phyloP scores from a whole-genome alignment of 2,888 invertebrate species.

The Nematopogon swammerdamellus region DNA sequence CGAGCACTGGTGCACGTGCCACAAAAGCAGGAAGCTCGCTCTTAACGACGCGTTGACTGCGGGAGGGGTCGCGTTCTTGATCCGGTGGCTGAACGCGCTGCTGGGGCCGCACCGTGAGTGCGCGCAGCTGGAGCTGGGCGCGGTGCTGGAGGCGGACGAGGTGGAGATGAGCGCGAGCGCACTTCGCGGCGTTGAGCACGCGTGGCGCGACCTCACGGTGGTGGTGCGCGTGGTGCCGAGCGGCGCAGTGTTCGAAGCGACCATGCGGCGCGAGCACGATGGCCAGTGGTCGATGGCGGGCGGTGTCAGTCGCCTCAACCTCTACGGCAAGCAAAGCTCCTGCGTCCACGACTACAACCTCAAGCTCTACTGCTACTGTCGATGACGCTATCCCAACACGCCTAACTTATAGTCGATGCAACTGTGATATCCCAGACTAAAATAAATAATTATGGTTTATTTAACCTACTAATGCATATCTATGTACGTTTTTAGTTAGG shows the following conservation, averaged over 20 bases:
- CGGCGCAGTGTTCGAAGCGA: conserved; percentile 74
- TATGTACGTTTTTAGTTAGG: no score
- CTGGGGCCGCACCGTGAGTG: conserved; percentile 62
- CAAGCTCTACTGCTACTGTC: conserved; percentile 76
- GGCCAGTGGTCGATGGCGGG: conserved; percentile 57
- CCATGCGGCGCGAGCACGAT: conserved; percentile 44
- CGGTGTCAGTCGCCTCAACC: conserved; percentile 72
- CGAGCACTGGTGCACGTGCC: conserved; percentile 88
- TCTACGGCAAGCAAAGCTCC: conserved; percentile 76
- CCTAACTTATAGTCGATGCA: no score
- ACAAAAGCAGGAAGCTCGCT: conserved; percentile 58
- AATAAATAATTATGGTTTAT: no score
- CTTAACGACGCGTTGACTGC: conserved; percentile 50
- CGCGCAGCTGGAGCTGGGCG: conserved; percentile 57
- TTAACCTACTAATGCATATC: no score
- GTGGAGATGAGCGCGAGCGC: conserved; percentile 41
- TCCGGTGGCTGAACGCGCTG: conserved; percentile 63
- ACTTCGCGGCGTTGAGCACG: conserved; percentile 26
- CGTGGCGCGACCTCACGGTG: conserved; percentile 61
- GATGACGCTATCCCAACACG: no score
- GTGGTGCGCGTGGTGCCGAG: conserved; percentile 65
- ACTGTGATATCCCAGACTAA: no score
- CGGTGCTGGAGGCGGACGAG: conserved; percentile 65
- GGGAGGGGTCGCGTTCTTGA: conserved; percentile 58
- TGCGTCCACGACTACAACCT: conserved; percentile 73